Evolutionary conservation across 2,113 vertebrate species (phyloP).

Genomic region (Hepsetus odoe): DNA sequence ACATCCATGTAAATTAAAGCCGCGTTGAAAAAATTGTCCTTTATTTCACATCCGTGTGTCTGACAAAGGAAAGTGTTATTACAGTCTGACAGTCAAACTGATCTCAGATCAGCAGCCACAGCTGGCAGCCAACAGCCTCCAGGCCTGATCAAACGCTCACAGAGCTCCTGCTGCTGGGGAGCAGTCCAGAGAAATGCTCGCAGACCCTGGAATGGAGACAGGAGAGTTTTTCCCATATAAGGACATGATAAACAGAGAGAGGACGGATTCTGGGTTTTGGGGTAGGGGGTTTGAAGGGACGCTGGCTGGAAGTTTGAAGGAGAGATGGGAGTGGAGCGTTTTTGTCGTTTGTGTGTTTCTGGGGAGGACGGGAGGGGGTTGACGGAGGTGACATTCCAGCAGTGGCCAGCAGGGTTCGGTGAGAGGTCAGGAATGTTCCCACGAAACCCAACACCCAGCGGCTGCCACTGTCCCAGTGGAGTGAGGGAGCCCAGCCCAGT

Average conservation of each 20-base stretch:
- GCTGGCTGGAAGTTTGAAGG: not conserved
- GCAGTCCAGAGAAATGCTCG: slow-evolving; percentile 39
- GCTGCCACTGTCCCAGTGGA: slow-evolving; percentile 31
- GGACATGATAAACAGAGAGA: slow-evolving; percentile 62
- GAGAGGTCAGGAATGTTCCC: slow-evolving; percentile 72
- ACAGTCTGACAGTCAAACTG: not conserved
- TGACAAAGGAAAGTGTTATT: not conserved
- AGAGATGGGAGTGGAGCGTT: slow-evolving; percentile 20
- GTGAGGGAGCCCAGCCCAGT: not conserved
- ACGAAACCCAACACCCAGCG: slow-evolving; percentile 63
- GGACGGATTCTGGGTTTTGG: slow-evolving; percentile 44
- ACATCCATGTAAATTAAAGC: no score
- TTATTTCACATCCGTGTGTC: no score
- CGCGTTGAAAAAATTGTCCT: no score
- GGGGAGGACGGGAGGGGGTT: slow-evolving; percentile 33
- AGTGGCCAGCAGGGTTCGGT: slow-evolving; percentile 54
- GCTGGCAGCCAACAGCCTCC: slow-evolving; percentile 17
- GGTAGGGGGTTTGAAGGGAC: slow-evolving; percentile 15
- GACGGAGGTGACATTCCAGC: slow-evolving; percentile 47
- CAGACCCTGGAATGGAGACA: slow-evolving; percentile 9
- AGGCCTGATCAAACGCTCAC: slow-evolving; percentile 30
- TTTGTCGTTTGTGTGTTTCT: slow-evolving; percentile 10
- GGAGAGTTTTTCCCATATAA: slow-evolving; percentile 70
- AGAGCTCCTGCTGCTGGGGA: slow-evolving; percentile 15
- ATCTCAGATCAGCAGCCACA: not conserved